These are phyloP conservation scores for Ptychochromis oligacanthus DNA, from an alignment of 2,113 vertebrate genomes.

Conservation along the genomic window DNA sequence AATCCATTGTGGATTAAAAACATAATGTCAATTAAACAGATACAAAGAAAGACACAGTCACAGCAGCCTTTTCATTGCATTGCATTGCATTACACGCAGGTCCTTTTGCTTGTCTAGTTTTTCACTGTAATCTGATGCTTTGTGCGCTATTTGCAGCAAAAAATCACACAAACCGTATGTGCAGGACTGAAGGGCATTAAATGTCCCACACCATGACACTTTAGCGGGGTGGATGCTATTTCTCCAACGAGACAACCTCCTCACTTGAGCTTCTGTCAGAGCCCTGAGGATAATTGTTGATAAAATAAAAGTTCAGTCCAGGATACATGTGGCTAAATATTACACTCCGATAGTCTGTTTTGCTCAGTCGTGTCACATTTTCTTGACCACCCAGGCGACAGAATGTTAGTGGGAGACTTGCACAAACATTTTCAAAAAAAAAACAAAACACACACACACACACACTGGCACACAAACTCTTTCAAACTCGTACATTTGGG, in stretches of 20 bases:
- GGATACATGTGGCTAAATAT: conserved; percentile 42
- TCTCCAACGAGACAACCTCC: conserved; percentile 1
- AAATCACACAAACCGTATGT: not conserved
- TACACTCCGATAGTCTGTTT: conserved; percentile 34
- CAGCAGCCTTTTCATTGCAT: conserved; percentile 2
- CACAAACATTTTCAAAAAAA: conserved; percentile 65
- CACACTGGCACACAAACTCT: conserved; percentile 34
- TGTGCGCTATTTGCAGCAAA: not conserved
- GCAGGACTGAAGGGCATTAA: not conserved
- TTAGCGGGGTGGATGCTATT: conserved; percentile 8
- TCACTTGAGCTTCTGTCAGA: conserved; percentile 17
- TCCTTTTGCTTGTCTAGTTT: not conserved
- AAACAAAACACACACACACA: conserved; percentile 6
- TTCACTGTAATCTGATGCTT: not conserved
- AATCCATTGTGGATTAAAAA: not conserved
- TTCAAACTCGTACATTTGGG: conserved; percentile 59
- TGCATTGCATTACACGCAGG: not conserved
- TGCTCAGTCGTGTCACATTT: conserved; percentile 58
- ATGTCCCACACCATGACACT: not conserved
- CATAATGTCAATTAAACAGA: not conserved
- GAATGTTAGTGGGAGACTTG: conserved; percentile 73
- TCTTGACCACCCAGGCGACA: conserved; percentile 64
- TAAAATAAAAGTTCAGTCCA: conserved; percentile 38
- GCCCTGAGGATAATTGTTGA: conserved; percentile 22
- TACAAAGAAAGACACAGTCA: not conserved